Base-by-base conservation (phyloP, 1,140 invertebrate genomes). In the Littorina saxatilis region DNA sequence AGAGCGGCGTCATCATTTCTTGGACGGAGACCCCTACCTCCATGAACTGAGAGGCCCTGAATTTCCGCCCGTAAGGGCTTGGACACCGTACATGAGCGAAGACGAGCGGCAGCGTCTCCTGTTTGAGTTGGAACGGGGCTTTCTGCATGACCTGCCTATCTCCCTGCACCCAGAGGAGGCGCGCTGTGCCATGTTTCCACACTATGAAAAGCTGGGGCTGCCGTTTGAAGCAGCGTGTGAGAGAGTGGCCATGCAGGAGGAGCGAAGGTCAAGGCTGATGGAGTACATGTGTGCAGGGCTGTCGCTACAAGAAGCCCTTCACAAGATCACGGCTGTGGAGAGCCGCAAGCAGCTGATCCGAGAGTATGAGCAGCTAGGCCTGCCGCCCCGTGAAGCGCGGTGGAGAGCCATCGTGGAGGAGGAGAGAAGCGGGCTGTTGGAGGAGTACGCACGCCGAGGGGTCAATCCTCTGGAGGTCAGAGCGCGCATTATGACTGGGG, bases 361-460 rank as follows among this genome's bases (percentile, higher is more conserved):
- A 37, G 76, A 61, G 37, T 78, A 66, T n/a, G 76, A 66, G 58
- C 17, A 58, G 37, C 55, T 63, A 23, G 76, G 76, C 2, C 76
- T 78, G 55, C n/a, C 55, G 5, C 32, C 58, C 32, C 52, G 39
- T 23, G 76, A 78, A 63, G 76, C 76, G 32, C 37, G 55, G 40
- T 63, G 58, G 55, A 61, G 58, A 43, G 39, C 66, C 17, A 66
- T 78, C 13, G 76, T 78, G 52, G 76, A 78, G 37, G 76, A 78
- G 55, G 55, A 78, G 37, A 78, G 76, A 32, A 39, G n/a, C 35
- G 40, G 52, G n/a, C 58, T 78, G 37, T 43, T 78, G n/a, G 76
- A 78, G 39, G 76, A 78, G 7, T 78, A 66, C 35, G 76, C 63
- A n/a, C 17, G 58, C n/a, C 52, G 32, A 27, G 76, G 76, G 1